Conservation (phyloP, 2,888 invertebrate genomes). For the Trachelus iudaicus region DNA sequence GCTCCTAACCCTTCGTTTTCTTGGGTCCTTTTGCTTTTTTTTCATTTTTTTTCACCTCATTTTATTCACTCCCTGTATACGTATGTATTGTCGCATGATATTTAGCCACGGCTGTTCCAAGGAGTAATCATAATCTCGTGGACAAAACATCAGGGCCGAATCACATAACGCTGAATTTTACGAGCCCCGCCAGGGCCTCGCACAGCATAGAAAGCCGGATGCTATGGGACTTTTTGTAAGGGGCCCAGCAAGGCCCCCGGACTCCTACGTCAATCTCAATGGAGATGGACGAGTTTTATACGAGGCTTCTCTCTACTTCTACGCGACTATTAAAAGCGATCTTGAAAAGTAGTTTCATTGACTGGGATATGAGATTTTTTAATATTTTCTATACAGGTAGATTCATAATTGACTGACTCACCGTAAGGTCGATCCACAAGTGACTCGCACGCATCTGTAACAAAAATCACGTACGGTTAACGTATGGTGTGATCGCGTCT, state of each 20-base stretch:
- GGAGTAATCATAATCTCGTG: constrained; percentile 58
- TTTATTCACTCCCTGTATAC: not conserved
- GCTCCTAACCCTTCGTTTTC: not conserved
- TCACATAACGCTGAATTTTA: constrained; percentile 57
- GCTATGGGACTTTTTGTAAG: constrained; percentile 51
- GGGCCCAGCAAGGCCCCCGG: constrained; percentile 27
- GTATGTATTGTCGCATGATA: constrained; percentile 52
- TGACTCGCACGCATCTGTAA: constrained; percentile 62
- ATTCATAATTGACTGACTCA: constrained; percentile 41
- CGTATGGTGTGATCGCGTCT: not conserved
- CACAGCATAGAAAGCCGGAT: constrained; percentile 40
- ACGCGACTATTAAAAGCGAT: not conserved
- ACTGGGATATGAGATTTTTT: not conserved
- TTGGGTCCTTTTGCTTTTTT: not conserved
- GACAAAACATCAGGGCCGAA: constrained; percentile 58
- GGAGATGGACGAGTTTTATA: constrained; percentile 21
- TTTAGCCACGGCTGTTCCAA: constrained; percentile 55
- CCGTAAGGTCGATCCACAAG: constrained; percentile 61
- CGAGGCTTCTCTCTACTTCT: not conserved
- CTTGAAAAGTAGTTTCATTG: not conserved
- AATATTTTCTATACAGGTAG: not conserved
- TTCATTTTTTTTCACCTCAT: too few relatives aligned
- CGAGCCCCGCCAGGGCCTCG: constrained; percentile 42
- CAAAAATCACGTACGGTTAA: constrained; percentile 24
- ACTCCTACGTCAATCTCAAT: constrained; percentile 18